Base-by-base conservation (phyloP, 1,140 invertebrate species). In the Eueides isabella region DNA sequence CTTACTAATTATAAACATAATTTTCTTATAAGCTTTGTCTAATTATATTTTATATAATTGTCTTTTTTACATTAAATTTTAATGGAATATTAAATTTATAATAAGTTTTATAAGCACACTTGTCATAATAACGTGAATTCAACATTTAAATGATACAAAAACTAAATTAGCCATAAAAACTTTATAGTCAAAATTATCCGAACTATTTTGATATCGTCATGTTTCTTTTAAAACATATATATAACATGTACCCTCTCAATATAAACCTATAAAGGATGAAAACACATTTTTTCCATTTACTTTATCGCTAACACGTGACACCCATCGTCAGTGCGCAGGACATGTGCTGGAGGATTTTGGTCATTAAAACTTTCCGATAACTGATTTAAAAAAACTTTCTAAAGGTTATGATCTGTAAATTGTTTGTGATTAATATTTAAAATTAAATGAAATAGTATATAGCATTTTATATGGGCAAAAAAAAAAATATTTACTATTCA, bases 321-420 rank as follows among this genome's bases (percentile, higher is more conserved):
- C 16, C 19, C 5, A 23, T 14, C 41, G 26, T 29, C 70, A 55
- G 23, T 65, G 14, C 6, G 38, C 41, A 26, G 48, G 38, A 65
- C 71, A 66, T 73, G 72, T 63, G 72, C 67, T 55, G 23, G 26
- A 12, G 55, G 48, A 63, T 67, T 63, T 61, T 35, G 33, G 67
- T 67, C 67, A 73, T 73, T 73, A 73, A 73, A 73, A 73, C 65
- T 73, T 63, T 41, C 33, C 38, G 28, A 71, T 63, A 63, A 16
- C 55, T 41, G 41, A 66, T 23, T 23, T 55, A 11, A 55, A 55
- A 55, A 55, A 55, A 2, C 48, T 23, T 19, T 2, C 0, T 19
- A 23, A 55, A 19, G 6, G 2, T 55, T 55, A 19, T 55, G 19
- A 55, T 55, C 19, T 55, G 19, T 23, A 23, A 23, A 2, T 19